Base-by-base conservation (phyloP, 1,140 invertebrate genomes). In the Conus betulinus region DNA sequence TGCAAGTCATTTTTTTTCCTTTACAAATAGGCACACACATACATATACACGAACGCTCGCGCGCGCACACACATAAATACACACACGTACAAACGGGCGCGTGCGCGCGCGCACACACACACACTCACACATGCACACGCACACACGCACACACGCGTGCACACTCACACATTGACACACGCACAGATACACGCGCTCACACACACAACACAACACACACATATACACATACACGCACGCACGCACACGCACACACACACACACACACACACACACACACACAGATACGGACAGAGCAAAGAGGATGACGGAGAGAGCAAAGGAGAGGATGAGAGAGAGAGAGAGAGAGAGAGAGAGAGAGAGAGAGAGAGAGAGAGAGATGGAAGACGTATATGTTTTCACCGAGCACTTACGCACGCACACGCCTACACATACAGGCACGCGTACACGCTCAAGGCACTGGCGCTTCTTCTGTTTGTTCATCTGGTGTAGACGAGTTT, bases 271-370 rank as follows among this genome's bases (percentile, higher is more conserved):
- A 39, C 39, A 39, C 39, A 39, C 39, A 39, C 39, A 39, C 39
- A 39, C 39, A 39, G 57, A 60, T 8, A 60, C 0, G 8, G 15
- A 60, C 1, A 60, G 57, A 60, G 57, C 8, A 60, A 60, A 5
- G 15, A 8, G 15, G 57, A 60, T 60, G 57, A 60, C 1, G 4
- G 8, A 5, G 57, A 60, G 57, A 60, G n/a, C n/a, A n/a, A n/a
- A n/a, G n/a, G 57, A 60, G 57, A 60, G 57, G 55, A 13, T 7
- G 55, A 60, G 81, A 83, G 81, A 83, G 84, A 86, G 84, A 86
- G 84, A 86, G 84, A 86, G 84, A 86, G 84, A 86, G 84, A 86
- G 84, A 85, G 84, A 85, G 84, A 85, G 84, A 85, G 84, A 86
- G 81, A 83, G 81, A 83, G 81, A 83, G 81, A 83, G 81, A 83